phyloP scores from a whole-genome alignment of 1,140 invertebrate species.

The Atta colombica region DNA sequence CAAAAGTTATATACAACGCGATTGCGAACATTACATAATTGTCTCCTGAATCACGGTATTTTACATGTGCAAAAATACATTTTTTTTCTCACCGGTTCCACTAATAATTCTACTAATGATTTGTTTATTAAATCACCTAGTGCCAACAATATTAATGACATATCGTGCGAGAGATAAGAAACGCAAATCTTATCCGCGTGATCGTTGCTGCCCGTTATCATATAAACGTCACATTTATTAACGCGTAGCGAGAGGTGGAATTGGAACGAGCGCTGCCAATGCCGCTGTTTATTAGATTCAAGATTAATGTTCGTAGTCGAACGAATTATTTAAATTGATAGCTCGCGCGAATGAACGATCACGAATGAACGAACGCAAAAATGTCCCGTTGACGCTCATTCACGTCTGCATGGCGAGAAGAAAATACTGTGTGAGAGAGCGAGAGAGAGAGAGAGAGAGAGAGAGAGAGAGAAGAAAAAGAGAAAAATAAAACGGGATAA shows the following conservation, averaged over 20 bases:
- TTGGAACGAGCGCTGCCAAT: conserved; percentile 50
- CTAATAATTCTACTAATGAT: not conserved
- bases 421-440: not conserved
- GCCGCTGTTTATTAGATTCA: conserved; percentile 45
- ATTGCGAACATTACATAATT: not conserved
- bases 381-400: conserved; percentile 62
- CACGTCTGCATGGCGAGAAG: not conserved
- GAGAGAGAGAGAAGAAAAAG: not conserved
- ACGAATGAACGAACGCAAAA: not conserved
- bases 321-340: conserved; percentile 62
- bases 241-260: not conserved
- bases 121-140: conserved; percentile 45
- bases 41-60: not conserved
- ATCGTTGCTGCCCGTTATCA: conserved; percentile 28
- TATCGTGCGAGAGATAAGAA: conserved; percentile 3
- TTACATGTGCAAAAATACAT: not conserved
- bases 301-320: conserved; percentile 26
- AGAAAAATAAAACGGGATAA: not conserved
- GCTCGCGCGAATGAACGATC: conserved; percentile 25
- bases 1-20: not conserved
- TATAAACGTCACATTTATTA: conserved; percentile 59
- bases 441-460: too few relatives aligned
- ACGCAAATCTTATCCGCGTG: conserved; percentile 25
- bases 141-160: conserved; percentile 11
- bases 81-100: not conserved